Evolutionary conservation across 1,140 invertebrate species (phyloP), one percentile per base, ranked within the genome.

Genomic region (Hetaerina americana): DNA sequence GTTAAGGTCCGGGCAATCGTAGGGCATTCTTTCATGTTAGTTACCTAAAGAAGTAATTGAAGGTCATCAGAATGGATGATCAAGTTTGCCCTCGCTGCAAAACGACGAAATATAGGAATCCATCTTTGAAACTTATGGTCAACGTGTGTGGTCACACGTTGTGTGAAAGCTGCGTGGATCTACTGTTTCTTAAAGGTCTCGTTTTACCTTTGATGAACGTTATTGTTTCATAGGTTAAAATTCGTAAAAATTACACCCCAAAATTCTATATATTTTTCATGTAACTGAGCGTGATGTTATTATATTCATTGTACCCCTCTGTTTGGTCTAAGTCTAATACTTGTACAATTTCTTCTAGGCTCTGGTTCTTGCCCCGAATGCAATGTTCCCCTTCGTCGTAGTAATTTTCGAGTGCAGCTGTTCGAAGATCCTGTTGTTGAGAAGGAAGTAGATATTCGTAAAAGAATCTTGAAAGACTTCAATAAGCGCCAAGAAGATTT

Each of bases 31-130:
- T n/a, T n/a, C n/a, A n/a, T n/a, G n/a, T n/a, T n/a, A n/a, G n/a
- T n/a, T n/a, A n/a, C n/a, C n/a, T n/a, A n/a, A n/a, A n/a, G n/a
- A n/a, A n/a, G n/a, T n/a, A n/a, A n/a, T n/a, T n/a, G n/a, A n/a
- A n/a, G n/a, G n/a, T n/a, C n/a, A n/a, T n/a, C 66, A 78, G 15
- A 15, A 92, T 93, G 92, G 92, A 94, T 74, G 94, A 96, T 77
- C 90, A 94, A 81, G 91, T 89, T 18, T 99, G 97, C 84, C 97
- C 97, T 74, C 87, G 94, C 80, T 99, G 97, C 83, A 97, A 98
- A 86, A 98, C 96, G 27, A 97, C 94, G 67, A 98, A 98, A 85
- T 99, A 98, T 80, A 87, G 95, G 82, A 99, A 99, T 85, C 96
- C 96, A 27, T 95, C 92, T 0, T 81, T 99, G 31, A 97, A 97